phyloP scores from a whole-genome alignment of 1,140 invertebrate genomes.

The Thrips palmi region DNA sequence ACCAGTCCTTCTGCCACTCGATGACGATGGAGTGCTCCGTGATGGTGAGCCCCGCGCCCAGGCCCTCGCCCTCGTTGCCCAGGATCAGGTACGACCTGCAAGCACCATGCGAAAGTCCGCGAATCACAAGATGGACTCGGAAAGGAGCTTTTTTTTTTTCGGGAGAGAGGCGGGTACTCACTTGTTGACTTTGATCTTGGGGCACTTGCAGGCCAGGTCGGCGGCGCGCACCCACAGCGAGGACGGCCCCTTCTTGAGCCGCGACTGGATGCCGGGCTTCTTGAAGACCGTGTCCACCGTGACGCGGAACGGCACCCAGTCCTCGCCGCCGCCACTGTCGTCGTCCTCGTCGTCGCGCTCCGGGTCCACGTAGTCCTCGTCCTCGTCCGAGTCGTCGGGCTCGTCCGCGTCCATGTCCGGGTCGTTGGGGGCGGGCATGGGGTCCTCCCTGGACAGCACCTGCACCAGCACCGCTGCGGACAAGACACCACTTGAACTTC shows the following conservation, averaged over 20 bases:
- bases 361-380: too few species aligned
- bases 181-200: slow-evolving; percentile 77
- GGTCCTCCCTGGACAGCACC: slow-evolving; percentile 60
- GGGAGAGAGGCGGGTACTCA: too few species aligned
- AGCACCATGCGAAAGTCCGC: too few species aligned
- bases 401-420: too few species aligned
- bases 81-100: slow-evolving; percentile 75
- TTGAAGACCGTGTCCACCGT: slow-evolving; percentile 78
- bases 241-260: slow-evolving; percentile 42
- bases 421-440: too few species aligned
- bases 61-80: slow-evolving; percentile 55
- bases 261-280: slow-evolving; percentile 36
- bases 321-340: too few species aligned
- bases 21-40: slow-evolving; percentile 75
- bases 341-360: too few species aligned
- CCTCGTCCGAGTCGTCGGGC: too few species aligned
- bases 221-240: slow-evolving; percentile 64
- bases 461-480: slow-evolving; percentile 71
- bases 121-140: too few species aligned
- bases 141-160: too few species aligned
- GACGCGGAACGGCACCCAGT: slow-evolving; percentile 71
- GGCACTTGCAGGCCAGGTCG: slow-evolving; percentile 86
- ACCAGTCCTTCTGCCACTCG: slow-evolving; percentile 87
- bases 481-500: too few species aligned
- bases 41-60: slow-evolving; percentile 51